Conservation (phyloP, 2,888 invertebrate genomes). For the Leptinotarsa peninsularis region DNA sequence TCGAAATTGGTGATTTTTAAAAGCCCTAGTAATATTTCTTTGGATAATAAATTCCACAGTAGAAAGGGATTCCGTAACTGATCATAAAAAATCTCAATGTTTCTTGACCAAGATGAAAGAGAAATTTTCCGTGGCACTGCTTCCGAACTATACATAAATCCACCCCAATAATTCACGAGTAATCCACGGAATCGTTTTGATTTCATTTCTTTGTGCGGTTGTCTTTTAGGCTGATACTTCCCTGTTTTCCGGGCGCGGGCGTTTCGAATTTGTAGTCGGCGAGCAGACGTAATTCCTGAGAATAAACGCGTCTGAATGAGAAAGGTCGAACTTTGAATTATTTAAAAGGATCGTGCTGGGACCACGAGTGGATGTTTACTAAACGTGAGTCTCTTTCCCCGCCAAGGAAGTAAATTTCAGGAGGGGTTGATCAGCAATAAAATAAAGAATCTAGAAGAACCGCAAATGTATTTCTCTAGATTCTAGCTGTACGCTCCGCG, state of each 20-base stretch:
- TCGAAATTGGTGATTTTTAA: no score
- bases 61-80: no score
- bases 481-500: no score
- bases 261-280: slow-evolving; percentile 5
- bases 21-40: no score
- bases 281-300: background rate
- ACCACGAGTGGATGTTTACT: slow-evolving; percentile 7
- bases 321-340: slow-evolving; percentile 7
- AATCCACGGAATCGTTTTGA: background rate
- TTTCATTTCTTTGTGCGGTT: background rate
- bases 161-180: background rate
- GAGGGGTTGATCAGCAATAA: background rate
- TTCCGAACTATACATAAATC: no score
- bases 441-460: background rate
- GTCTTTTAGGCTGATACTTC: background rate
- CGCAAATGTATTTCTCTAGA: no score
- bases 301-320: background rate
- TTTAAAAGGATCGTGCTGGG: background rate
- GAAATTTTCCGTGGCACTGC: no score
- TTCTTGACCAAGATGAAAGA: no score
- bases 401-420: background rate
- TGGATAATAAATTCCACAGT: no score
- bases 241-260: background rate
- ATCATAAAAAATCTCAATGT: no score
- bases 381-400: background rate